Conservation (phyloP, 2,113 vertebrate species). For the Callospermophilus lateralis region DNA sequence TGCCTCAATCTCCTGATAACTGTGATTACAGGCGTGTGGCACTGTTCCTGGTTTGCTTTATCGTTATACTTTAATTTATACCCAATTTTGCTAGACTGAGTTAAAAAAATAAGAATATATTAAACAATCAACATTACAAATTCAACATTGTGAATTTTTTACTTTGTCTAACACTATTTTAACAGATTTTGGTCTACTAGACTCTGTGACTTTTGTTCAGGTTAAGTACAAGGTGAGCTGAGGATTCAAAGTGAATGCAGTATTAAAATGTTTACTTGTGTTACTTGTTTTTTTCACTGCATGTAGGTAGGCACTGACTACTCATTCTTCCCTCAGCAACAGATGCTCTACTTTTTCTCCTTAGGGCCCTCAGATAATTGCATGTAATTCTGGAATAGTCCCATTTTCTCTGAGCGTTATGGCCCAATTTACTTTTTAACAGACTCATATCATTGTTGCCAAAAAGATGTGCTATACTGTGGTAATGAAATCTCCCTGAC, state of each 20-base stretch:
- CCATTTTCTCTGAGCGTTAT: conserved; percentile 69
- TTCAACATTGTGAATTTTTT: neutral
- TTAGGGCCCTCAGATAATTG: conserved; percentile 58
- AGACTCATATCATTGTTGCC: conserved; percentile 61
- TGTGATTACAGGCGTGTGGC: neutral
- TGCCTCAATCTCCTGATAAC: neutral
- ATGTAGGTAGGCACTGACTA: neutral
- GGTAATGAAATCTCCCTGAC: conserved; percentile 52
- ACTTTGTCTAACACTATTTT: neutral
- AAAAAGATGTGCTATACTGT: conserved; percentile 60
- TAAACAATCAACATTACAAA: neutral
- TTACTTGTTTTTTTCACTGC: conserved; percentile 32
- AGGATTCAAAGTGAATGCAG: neutral
- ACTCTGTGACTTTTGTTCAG: neutral
- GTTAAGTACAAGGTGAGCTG: neutral
- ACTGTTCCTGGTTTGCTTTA: neutral
- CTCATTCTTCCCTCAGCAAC: conserved; percentile 50
- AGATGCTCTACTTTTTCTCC: conserved; percentile 68
- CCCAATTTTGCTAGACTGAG: neutral
- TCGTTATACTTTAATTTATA: neutral
- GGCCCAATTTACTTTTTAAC: conserved; percentile 76
- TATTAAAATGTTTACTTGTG: neutral
- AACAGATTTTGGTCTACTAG: neutral
- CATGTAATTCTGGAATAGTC: conserved; percentile 48
- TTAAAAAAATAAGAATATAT: neutral